Evolutionary conservation across 2,113 vertebrate genomes (phyloP).

Genomic region (Pipra filicauda): DNA sequence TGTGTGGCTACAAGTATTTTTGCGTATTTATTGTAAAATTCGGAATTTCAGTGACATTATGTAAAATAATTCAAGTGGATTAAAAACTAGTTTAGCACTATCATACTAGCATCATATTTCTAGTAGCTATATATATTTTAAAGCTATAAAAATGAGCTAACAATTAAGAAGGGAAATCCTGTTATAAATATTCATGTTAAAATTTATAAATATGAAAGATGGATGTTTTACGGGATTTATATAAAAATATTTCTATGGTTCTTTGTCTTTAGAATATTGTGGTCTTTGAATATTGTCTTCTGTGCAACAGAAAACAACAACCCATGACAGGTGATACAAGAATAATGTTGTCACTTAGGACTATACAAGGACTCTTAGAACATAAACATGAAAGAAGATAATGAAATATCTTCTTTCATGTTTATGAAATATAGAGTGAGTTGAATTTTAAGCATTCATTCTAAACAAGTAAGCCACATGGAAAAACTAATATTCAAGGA

Average conservation of each 20-base stretch:
- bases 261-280: not conserved
- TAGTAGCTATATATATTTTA: not conserved
- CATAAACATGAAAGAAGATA: not conserved
- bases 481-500: not conserved
- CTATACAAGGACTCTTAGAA: not conserved
- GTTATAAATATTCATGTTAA: not conserved
- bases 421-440: not conserved
- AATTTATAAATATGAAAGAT: not conserved
- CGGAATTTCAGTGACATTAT: not conserved
- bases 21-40: not conserved
- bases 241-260: not conserved
- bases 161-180: not conserved
- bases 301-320: not conserved
- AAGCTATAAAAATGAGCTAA: not conserved
- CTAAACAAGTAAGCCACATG: not conserved
- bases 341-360: not conserved
- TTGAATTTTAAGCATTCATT: not conserved
- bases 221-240: not conserved
- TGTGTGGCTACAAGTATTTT: not conserved
- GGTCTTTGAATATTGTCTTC: no score
- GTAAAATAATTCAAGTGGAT: not conserved
- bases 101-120: not conserved
- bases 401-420: not conserved
- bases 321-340: not conserved
- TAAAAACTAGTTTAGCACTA: not conserved